phyloP scores from a whole-genome alignment of 2,797 vertebrate species.

The Echiichthys vipera region DNA sequence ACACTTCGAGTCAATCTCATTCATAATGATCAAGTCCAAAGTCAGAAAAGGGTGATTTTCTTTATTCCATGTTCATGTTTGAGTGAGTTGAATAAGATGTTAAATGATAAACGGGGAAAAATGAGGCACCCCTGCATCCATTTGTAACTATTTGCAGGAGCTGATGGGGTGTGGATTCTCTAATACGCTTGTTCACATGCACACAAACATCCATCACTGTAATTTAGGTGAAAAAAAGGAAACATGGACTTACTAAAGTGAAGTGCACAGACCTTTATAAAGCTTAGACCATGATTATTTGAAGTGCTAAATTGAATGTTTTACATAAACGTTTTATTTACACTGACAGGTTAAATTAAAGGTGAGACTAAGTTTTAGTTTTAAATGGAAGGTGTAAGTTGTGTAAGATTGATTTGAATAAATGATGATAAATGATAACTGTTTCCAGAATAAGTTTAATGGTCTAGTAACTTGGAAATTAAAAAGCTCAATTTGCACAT shows the following conservation, averaged over 20 bases:
- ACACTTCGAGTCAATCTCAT: not conserved
- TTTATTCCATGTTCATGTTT: slow-evolving; percentile 32
- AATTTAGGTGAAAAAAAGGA: not conserved
- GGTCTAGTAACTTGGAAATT: not conserved
- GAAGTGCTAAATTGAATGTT: not conserved
- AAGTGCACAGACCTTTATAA: slow-evolving; percentile 17
- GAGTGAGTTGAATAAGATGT: slow-evolving; percentile 50
- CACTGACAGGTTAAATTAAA: not conserved
- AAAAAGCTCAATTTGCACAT: not conserved
- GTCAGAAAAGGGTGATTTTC: slow-evolving; percentile 24
- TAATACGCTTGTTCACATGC: slow-evolving; percentile 56
- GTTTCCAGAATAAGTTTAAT: not conserved
- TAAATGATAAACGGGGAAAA: slow-evolving; percentile 40
- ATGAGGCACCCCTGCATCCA: slow-evolving; percentile 34
- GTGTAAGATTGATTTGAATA: not conserved
- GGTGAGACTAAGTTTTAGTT: not conserved
- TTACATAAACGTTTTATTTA: not conserved
- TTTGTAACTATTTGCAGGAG: slow-evolving; percentile 60
- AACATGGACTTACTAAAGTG: slow-evolving; percentile 8
- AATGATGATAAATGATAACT: not conserved
- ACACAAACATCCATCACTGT: slow-evolving; percentile 52
- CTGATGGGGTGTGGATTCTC: slow-evolving; percentile 53
- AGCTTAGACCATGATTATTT: slow-evolving; percentile 7
- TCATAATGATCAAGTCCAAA: slow-evolving; percentile 21
- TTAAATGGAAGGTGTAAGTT: not conserved